A percentile compares a stretch with the other conserved stretches of the same genome.
Evolutionary conservation across 2,888 invertebrate genomes (phyloP).

Genomic region (Oeneis ivallda): DNA sequence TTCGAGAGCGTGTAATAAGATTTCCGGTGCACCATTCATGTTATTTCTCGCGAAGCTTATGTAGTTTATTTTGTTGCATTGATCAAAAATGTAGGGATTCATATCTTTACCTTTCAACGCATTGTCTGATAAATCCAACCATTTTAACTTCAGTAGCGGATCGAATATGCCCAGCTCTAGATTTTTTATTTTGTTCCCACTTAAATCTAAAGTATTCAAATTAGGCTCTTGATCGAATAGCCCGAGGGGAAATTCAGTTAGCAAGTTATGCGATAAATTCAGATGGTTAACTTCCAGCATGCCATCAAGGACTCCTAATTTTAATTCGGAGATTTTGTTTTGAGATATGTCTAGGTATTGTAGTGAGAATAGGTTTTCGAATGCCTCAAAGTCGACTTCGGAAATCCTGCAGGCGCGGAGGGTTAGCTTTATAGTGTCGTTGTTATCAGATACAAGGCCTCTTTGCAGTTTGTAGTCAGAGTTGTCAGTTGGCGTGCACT

Average conservation of each 20-base stretch:
- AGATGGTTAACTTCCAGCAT: constrained; percentile 47
- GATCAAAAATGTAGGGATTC: constrained; percentile 50
- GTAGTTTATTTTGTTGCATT: constrained; percentile 45
- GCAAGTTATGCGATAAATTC: constrained; percentile 55
- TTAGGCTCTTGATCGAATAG: constrained; percentile 56
- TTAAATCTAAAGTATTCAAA: constrained; percentile 54
- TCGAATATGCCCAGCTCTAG: constrained; percentile 55
- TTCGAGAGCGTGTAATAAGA: constrained; percentile 49
- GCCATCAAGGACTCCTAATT: constrained; percentile 56
- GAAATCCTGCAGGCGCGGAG: constrained; percentile 49
- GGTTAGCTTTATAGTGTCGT: constrained; percentile 44
- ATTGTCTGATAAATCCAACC: constrained; percentile 58
- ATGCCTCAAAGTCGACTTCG: constrained; percentile 51
- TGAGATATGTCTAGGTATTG: constrained; percentile 55
- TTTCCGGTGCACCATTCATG: constrained; percentile 51
- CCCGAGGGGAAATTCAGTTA: constrained; percentile 53
- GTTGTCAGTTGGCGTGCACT: constrained; percentile 16
- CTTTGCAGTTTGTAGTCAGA: constrained; percentile 46
- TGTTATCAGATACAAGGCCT: constrained; percentile 52
- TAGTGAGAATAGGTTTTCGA: constrained; percentile 49
- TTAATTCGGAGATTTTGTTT: constrained; percentile 53
- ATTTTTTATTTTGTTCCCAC: constrained; percentile 49
- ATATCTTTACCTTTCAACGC: constrained; percentile 49
- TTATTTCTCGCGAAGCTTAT: constrained; percentile 60
- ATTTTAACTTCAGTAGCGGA: constrained; percentile 48